phyloP scores from a whole-genome alignment of 2,888 invertebrate genomes.

The Bruchidius siliquastri region DNA sequence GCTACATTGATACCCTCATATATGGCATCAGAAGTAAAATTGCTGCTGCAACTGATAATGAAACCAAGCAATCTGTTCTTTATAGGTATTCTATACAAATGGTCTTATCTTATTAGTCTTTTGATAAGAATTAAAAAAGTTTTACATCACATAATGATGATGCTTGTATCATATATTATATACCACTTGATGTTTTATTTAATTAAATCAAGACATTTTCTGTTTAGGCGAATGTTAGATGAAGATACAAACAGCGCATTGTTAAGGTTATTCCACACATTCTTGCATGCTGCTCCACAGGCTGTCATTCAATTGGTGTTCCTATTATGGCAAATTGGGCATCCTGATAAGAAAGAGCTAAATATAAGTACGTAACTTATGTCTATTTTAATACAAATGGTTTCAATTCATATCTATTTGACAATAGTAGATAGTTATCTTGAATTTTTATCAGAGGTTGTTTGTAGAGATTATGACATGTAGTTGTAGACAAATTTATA shows the following conservation, averaged over 20 bases:
- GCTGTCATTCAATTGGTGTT: slow-evolving; percentile 47
- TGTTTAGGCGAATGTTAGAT: slow-evolving; percentile 45
- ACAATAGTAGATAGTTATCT: no score
- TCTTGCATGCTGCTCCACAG: slow-evolving; percentile 47
- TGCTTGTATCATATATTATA: no score
- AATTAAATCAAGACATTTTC: no score
- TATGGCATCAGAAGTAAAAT: slow-evolving; percentile 46
- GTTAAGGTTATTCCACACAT: slow-evolving; percentile 47
- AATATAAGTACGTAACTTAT: slow-evolving; percentile 14
- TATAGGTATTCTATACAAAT: slow-evolving; percentile 21
- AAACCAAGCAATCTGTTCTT: slow-evolving; percentile 38
- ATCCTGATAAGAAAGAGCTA: slow-evolving; percentile 26
- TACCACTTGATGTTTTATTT: not conserved
- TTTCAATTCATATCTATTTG: no score
- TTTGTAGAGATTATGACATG: no score
- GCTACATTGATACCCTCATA: slow-evolving; percentile 47
- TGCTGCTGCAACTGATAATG: slow-evolving; percentile 36
- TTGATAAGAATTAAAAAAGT: not conserved
- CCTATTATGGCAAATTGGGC: slow-evolving; percentile 36
- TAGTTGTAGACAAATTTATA: no score
- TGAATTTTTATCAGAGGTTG: no score
- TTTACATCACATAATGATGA: no score
- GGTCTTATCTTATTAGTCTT: slow-evolving; percentile 9
- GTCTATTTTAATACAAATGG: not conserved
- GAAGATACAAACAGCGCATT: slow-evolving; percentile 49